Base-by-base conservation (phyloP, 1,140 invertebrate species). In the Macrotrachela quadricornifera region DNA sequence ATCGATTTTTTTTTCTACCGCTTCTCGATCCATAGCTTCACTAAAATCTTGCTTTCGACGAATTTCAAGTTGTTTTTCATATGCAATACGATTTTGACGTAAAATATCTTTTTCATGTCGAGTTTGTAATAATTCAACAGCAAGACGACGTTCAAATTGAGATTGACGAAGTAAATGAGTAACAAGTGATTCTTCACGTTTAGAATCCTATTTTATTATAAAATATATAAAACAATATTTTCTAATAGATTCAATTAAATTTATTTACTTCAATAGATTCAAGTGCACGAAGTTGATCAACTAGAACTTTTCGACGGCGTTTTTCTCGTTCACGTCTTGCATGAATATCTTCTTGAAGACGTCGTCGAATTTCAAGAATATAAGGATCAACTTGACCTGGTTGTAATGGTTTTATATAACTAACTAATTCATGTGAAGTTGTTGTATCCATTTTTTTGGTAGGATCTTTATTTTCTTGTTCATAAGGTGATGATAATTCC, bases 91-190 rank as follows among this genome's bases (percentile, higher is more conserved):
- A 55, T 71, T 71, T 37, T 62, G 60, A 10, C 62, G 54, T 14
- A 71, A 66, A 8, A 68, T 57, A 39, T 71, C 65, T 50, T 71
- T 71, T 56, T 70, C 67, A 48, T 68, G 67, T 37, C 69, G 57
- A 12, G 64, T 55, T 54, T 71, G 68, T 15, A 71, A 58, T 40
- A 71, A 57, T 59, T 71, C 67, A 37, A 68, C 67, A 38, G 65
- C 67, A 47, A 71, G 68, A 43, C 68, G 58, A 18, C 67, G 51
- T 51, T 71, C 69, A 49, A 67, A 66, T 50, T 70, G 66, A 6
- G 67, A 67, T 54, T 71, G 69, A 50, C 67, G 56, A 62, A 70
- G 66, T 49, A 70, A 55, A 10, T 64, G 56, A 49, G 64, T 69
- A 10, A 69, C 66, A 45, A 71, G 57, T 59, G 67, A 64, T 50